A percentile compares a stretch with the other conserved stretches of the same genome.
Conservation (phyloP, 2,113 vertebrate genomes). For the Gymnogyps californianus region DNA sequence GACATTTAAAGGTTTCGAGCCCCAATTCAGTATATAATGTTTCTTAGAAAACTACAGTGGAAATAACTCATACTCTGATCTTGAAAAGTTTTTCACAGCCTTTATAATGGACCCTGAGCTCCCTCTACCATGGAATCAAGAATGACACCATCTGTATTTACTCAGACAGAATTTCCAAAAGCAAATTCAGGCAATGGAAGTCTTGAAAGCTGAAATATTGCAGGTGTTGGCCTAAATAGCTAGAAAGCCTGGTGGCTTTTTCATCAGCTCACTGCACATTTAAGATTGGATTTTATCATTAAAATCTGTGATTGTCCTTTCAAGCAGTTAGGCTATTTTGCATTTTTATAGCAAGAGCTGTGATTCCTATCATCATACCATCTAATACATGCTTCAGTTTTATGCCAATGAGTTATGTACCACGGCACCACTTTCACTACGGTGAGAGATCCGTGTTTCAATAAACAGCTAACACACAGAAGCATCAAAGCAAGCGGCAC, state of each 20-base stretch:
- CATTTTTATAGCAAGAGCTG: neutral
- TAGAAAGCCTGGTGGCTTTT: neutral
- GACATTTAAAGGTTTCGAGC: neutral
- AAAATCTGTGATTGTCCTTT: neutral
- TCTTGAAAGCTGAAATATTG: neutral
- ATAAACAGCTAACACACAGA: neutral
- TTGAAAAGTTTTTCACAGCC: neutral
- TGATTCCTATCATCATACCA: neutral
- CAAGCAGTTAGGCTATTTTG: neutral
- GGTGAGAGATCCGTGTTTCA: neutral
- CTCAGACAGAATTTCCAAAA: neutral
- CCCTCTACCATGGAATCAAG: neutral
- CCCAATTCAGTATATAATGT: neutral
- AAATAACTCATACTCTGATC: neutral
- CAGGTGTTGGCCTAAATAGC: neutral
- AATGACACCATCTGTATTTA: neutral
- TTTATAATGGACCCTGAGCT: neutral
- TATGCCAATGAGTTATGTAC: neutral
- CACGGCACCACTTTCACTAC: neutral
- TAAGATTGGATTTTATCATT: neutral
- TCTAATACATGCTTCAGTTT: neutral
- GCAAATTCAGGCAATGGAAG: neutral
- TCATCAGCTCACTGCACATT: neutral
- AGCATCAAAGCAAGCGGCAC: neutral
- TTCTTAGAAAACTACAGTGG: neutral